Evolutionary conservation across 92 coral and sea anemone species (phyloP).

Genomic region (Diadumene lineata): DNA sequence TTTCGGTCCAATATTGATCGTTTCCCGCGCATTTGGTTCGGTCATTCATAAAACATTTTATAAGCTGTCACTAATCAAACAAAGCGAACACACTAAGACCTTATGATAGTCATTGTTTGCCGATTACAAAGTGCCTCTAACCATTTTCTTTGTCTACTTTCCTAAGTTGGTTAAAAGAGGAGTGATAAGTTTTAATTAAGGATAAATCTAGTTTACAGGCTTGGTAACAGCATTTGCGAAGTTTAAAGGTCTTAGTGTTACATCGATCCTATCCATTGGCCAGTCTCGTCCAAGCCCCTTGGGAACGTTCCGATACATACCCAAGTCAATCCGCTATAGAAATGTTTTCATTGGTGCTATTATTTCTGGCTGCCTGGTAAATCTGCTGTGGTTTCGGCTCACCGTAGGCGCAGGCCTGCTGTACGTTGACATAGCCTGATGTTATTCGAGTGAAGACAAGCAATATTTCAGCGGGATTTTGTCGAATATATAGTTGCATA

Average conservation of each 20-base stretch:
- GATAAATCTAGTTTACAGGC: background rate
- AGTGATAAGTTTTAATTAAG: background rate
- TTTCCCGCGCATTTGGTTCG: background rate
- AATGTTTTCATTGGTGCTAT: conserved; percentile 7
- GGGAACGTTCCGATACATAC: conserved; percentile 26
- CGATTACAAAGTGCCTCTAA: background rate
- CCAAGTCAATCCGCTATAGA: conserved; percentile 9
- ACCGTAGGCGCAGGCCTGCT: background rate
- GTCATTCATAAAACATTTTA: background rate
- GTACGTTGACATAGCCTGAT: background rate
- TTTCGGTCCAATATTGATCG: background rate
- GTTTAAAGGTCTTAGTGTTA: conserved; percentile 28
- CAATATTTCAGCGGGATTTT: conserved; percentile 18
- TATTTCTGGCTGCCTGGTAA: conserved; percentile 14
- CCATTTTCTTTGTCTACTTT: conserved; percentile 1
- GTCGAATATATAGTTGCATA: conserved; percentile 31
- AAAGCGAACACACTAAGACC: background rate
- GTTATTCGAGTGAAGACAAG: conserved; percentile 3
- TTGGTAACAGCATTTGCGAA: background rate
- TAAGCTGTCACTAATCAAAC: background rate
- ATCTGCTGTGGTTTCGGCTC: background rate
- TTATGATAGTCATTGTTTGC: conserved; percentile 16
- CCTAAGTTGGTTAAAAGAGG: background rate
- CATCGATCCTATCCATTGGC: conserved; percentile 2
- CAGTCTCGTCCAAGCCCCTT: conserved; percentile 14